Conservation (phyloP, 2,888 invertebrate species). For the Nycteola revayana region DNA sequence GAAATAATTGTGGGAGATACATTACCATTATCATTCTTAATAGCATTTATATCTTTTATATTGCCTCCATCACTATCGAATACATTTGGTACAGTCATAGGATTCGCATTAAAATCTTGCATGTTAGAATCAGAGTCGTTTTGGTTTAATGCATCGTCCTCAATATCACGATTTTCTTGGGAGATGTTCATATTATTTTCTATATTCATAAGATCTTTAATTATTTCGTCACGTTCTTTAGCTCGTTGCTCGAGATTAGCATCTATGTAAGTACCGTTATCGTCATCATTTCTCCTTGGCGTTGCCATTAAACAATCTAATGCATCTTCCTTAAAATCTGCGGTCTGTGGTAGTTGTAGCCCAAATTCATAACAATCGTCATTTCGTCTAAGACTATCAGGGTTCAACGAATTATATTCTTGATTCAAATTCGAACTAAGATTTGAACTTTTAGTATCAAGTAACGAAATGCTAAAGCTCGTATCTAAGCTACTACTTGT, state of each 20-base stretch:
- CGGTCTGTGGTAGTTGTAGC: slow-evolving; percentile 57
- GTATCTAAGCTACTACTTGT: slow-evolving; percentile 62
- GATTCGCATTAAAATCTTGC: slow-evolving; percentile 32
- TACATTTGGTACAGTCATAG: slow-evolving; percentile 27
- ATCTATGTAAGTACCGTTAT: slow-evolving; percentile 44
- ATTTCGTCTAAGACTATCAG: slow-evolving; percentile 62
- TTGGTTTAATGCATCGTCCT: slow-evolving; percentile 32
- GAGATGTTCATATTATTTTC: slow-evolving; percentile 60
- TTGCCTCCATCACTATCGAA: slow-evolving; percentile 32
- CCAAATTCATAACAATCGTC: slow-evolving; percentile 72
- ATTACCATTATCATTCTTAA: slow-evolving; percentile 28
- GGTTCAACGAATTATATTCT: slow-evolving; percentile 55
- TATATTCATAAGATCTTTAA: slow-evolving; percentile 72
- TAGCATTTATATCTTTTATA: slow-evolving; percentile 19
- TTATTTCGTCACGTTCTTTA: slow-evolving; percentile 67
- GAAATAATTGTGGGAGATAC: slow-evolving; percentile 33
- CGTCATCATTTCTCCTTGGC: slow-evolving; percentile 56
- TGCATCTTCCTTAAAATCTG: slow-evolving; percentile 65
- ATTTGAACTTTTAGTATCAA: slow-evolving; percentile 62
- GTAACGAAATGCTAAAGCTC: slow-evolving; percentile 66
- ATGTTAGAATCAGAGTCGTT: slow-evolving; percentile 32
- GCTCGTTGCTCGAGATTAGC: slow-evolving; percentile 47
- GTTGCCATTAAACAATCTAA: slow-evolving; percentile 68
- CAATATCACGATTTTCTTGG: slow-evolving; percentile 35
- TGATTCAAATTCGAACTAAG: slow-evolving; percentile 57